Conservation (phyloP, 1,140 invertebrate genomes). For the Conus betulinus region DNA sequence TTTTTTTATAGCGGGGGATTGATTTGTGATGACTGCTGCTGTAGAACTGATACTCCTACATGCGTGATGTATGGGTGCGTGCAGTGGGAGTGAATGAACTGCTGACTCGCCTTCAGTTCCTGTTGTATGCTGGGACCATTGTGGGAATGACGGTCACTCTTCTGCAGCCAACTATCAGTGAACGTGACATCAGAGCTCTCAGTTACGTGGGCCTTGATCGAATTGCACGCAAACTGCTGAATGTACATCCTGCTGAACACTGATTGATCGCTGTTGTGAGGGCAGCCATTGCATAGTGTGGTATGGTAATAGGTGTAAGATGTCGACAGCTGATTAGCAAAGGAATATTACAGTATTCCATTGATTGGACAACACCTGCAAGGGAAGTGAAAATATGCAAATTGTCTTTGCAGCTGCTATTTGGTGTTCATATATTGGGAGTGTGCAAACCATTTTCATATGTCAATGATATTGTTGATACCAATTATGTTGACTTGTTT, state of each 20-base stretch:
- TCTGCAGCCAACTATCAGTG: conserved; percentile 15
- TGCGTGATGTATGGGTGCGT: neutral
- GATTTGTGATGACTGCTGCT: too few relatives aligned
- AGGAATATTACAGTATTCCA: neutral
- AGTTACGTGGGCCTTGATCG: conserved; percentile 28
- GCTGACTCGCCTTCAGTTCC: conserved; percentile 17
- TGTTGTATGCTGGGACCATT: conserved; percentile 16
- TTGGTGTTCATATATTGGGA: too few relatives aligned
- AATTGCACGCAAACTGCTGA: conserved; percentile 14
- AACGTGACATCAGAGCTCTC: conserved; percentile 24
- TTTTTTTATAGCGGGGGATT: too few relatives aligned
- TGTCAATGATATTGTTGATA: too few relatives aligned
- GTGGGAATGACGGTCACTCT: neutral
- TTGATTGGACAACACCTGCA: too few relatives aligned
- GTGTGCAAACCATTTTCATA: too few relatives aligned
- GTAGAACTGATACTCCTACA: too few relatives aligned
- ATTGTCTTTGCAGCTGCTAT: too few relatives aligned
- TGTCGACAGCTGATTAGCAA: neutral
- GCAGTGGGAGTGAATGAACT: conserved; percentile 28
- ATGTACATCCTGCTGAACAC: neutral
- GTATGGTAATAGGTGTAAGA: too few relatives aligned
- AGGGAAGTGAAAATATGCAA: too few relatives aligned
- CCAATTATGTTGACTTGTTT: too few relatives aligned
- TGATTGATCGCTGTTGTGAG: neutral
- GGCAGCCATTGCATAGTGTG: too few relatives aligned